Evolutionary conservation across 2,888 invertebrate species (phyloP).

Genomic region (Scelioninae gen. 1): DNA sequence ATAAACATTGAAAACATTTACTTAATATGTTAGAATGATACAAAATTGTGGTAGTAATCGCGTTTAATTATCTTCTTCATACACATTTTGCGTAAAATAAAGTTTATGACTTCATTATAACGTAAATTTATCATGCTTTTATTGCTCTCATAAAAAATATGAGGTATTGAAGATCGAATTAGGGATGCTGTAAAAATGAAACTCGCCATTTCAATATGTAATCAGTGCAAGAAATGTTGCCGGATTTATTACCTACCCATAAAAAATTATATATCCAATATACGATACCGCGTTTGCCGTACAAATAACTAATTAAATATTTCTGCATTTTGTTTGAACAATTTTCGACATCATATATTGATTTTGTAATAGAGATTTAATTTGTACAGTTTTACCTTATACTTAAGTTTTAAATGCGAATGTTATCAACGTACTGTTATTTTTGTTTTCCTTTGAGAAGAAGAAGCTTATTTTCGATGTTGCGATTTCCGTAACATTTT

Average conservation of each 20-base stretch:
- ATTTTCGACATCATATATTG: too few relatives aligned
- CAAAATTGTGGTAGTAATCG: conserved; percentile 35
- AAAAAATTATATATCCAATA: conserved; percentile 10
- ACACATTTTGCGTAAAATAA: conserved; percentile 39
- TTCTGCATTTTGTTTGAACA: not conserved
- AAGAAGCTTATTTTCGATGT: conserved; percentile 9
- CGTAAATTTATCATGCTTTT: conserved; percentile 41
- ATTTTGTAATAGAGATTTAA: too few relatives aligned
- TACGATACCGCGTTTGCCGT: conserved; percentile 4
- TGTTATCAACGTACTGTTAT: not conserved
- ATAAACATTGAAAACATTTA: conserved; percentile 18
- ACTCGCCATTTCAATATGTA: conserved; percentile 44
- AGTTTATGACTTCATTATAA: conserved; percentile 39
- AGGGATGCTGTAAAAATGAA: conserved; percentile 43
- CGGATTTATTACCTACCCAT: conserved; percentile 23
- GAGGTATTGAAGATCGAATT: conserved; percentile 42
- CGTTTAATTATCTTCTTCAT: conserved; percentile 43
- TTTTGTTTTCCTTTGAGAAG: not conserved
- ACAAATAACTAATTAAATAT: conserved; percentile 3
- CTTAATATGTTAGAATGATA: conserved; percentile 31
- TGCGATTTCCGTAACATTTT: conserved; percentile 23
- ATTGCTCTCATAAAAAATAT: conserved; percentile 36
- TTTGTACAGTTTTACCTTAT: too few relatives aligned
- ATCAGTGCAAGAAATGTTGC: conserved; percentile 31
- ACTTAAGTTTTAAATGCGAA: not conserved